Evolutionary conservation across 2,797 vertebrate genomes (phyloP), one percentile per base, ranked within the genome.

Genomic region (Xerus rutilus): DNA sequence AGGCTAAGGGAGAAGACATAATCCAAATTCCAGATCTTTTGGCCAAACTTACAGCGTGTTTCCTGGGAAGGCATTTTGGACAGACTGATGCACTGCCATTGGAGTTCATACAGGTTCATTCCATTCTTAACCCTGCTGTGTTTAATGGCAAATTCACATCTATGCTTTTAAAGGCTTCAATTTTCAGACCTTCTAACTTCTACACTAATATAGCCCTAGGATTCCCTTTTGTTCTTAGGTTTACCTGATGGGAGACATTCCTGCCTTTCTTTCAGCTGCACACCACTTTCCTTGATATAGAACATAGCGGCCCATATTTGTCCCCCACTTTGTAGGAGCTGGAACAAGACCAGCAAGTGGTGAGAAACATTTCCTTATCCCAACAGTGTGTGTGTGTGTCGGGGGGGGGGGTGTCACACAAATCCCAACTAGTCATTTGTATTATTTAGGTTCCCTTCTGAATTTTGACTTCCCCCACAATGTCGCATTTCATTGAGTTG

Each of bases 1-100:
- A 6, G 43, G 23, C 4, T 13, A 45, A n/a, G 0, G 0, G 21
- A 17, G 5, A 6, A 35, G 10, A 4, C 52, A 43, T 64, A 64
- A 30, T 11, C 3, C 25, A 14, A 49, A 8, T 64, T 32, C 25
- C 14, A 52, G 8, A 23, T 5, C 17, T 64, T 3, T n/a, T 76
- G 13, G 23, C 4, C n/a, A 47, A 39, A 12, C 49, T 21, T 43
- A 43, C 7, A 13, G 17, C 32, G 9, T 21, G 23, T 43, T 76
- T 52, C 23, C 62, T 39, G 59, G 2, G 32, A 23, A n/a, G 12
- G 1, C 25, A 12, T n/a, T 32, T 32, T n/a, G 13, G 43, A 23
- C 8, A 7, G 7, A 79, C 15, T 20, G 12, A 30, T 62, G 59
- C 23, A 62, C 9, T 3, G 23, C 59, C 57, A 23, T 25, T 25